Percentiles rank a stretch among this genome's conserved stretches.
Conservation (phyloP, 2,113 vertebrate genomes). For the Phylloscopus trochilus region DNA sequence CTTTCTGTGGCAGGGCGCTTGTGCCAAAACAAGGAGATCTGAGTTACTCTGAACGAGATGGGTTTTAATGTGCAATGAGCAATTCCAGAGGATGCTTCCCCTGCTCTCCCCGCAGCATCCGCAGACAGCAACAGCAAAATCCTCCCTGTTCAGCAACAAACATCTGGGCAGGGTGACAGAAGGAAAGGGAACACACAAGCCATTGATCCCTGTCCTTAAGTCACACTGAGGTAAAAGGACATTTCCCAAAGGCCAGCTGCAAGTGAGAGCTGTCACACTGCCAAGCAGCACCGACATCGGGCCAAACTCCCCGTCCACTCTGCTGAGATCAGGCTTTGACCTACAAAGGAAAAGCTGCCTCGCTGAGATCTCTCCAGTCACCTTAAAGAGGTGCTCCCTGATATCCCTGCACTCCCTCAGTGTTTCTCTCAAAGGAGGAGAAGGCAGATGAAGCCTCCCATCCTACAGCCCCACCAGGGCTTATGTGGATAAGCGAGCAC, state of each 20-base stretch:
- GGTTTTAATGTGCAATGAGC: background rate
- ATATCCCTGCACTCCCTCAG: background rate
- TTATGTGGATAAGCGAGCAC: background rate
- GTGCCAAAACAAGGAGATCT: conserved; percentile 57
- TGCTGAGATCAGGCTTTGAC: background rate
- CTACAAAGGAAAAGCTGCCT: background rate
- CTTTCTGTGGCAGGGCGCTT: conserved; percentile 18
- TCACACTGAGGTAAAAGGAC: background rate
- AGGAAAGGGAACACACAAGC: background rate
- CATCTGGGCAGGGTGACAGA: conserved; percentile 1
- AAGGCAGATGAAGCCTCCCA: background rate
- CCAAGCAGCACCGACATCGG: accelerated
- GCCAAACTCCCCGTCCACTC: background rate
- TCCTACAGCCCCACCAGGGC: background rate
- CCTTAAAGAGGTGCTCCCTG: background rate
- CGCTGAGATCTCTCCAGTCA: background rate
- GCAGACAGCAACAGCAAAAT: background rate
- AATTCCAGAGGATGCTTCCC: background rate
- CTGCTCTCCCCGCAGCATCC: background rate
- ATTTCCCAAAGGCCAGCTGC: background rate
- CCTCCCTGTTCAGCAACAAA: background rate
- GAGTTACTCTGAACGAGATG: background rate
- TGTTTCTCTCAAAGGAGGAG: background rate
- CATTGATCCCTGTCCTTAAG: background rate
- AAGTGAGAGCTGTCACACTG: background rate